These are phyloP conservation scores for Lomographa bimaculata DNA, from an alignment of 2,888 invertebrate species.

Conservation along the genomic window DNA sequence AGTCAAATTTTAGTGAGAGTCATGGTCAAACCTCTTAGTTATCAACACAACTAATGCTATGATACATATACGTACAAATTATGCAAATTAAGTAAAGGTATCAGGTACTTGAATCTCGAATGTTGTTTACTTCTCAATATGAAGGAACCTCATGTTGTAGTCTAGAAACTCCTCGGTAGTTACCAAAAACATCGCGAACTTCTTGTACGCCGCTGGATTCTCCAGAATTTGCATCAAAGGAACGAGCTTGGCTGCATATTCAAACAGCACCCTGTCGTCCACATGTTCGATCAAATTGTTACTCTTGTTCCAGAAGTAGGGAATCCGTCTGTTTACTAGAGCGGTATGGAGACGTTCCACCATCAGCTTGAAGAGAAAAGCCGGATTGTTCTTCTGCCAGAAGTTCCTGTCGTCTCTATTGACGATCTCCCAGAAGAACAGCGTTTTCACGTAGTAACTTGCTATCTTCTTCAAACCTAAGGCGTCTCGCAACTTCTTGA, in stretches of 20 bases:
- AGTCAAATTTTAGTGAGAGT: no score
- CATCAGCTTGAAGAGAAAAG: conserved; percentile 62
- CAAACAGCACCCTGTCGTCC: conserved; percentile 30
- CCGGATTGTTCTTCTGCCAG: conserved; percentile 52
- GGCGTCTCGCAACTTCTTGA: conserved; percentile 79
- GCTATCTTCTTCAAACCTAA: conserved; percentile 68
- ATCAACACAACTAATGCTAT: no score
- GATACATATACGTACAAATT: no score
- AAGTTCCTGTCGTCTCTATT: conserved; percentile 44
- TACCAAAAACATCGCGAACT: conserved; percentile 56
- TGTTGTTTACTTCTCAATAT: no score
- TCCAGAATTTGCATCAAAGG: conserved; percentile 48
- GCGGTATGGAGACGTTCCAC: conserved; percentile 59
- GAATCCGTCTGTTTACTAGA: conserved; percentile 49
- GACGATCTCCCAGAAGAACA: conserved; percentile 69
- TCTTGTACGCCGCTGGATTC: conserved; percentile 42
- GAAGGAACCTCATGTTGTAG: conserved; percentile 46
- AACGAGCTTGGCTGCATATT: conserved; percentile 48
- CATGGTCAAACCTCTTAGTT: no score
- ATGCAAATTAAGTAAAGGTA: no score
- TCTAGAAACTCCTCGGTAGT: conserved; percentile 45
- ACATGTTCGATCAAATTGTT: conserved; percentile 68
- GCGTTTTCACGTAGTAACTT: conserved; percentile 83
- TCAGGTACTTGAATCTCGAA: no score
- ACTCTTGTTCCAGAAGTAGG: conserved; percentile 74